Conservation (phyloP, 1,140 invertebrate species). For the Alviniconcha marisindica region DNA sequence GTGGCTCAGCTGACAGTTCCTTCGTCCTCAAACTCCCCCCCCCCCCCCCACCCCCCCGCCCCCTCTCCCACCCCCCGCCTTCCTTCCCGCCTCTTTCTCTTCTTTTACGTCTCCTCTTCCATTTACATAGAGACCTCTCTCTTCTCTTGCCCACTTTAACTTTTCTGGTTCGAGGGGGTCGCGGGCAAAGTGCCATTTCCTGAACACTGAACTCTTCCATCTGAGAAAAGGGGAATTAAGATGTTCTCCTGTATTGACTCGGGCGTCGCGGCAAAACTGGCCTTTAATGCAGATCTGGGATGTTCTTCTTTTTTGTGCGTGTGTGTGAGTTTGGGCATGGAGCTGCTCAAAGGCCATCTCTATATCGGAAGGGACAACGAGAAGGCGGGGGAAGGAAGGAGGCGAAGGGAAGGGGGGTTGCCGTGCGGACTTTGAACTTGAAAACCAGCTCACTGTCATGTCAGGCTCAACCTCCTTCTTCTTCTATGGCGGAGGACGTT, state of each 20-base stretch:
- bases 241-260: conserved; percentile 24
- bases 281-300: neutral
- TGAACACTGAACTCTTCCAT: neutral
- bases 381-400: too few species aligned
- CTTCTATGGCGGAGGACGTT: too few species aligned
- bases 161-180: neutral
- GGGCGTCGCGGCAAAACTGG: neutral
- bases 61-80: too few species aligned
- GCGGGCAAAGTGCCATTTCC: conserved; percentile 33
- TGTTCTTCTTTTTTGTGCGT: conserved; percentile 23
- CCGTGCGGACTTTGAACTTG: too few species aligned
- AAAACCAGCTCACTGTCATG: too few species aligned
- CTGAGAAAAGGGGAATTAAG: neutral
- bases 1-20: conserved; percentile 21
- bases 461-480: too few species aligned
- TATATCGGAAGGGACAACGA: too few species aligned
- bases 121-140: conserved; percentile 12
- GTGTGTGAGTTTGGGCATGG: conserved; percentile 5
- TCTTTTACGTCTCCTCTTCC: neutral
- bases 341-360: neutral
- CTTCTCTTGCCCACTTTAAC: conserved; percentile 21
- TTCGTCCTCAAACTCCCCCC: too few species aligned
- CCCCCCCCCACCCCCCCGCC: too few species aligned
- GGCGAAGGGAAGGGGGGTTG: too few species aligned
- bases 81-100: too few species aligned